Evolutionary conservation across 1,140 invertebrate species (phyloP), one percentile per base, ranked within the genome.

Genomic region (Heliothis virescens): DNA sequence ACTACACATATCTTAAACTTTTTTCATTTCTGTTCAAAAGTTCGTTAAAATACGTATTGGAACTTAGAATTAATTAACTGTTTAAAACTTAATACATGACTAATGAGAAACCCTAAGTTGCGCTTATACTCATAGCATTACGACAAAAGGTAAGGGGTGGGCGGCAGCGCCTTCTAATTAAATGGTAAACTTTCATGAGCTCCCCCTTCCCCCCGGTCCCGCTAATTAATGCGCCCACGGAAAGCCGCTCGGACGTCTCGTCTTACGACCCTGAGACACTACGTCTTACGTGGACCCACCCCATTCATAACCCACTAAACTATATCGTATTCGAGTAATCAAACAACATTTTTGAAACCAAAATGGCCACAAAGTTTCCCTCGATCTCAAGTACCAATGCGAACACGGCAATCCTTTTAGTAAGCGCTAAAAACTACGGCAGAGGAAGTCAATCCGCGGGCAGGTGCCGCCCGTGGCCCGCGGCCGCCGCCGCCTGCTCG

Each of bases 151-250:
- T 87, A 83, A 86, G 86, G 88, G 88, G 82, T 81, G 86, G 84
- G 85, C 83, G 87, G 71, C 82, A 79, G 82, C 79, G 82, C 85
- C 86, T 91, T 89, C 92, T 95, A 95, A 95, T 95, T 94, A 95
- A 95, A 92, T 92, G 92, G 94, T 94, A 94, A 95, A 95, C 93
- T 94, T 94, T 94, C 91, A 94, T 93, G 92, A 94, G 88, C 77
- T 82, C 85, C 87, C 90, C 81, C 72, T 50, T 41, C 10, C 81
- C 53, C 57, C 76, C 50, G 41, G 69, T 87, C 86, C 85, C 88
- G 89, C 94, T 94, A 94, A 95, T 94, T 94, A 94, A 94, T 92
- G 90, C 88, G 89, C 91, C 90, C 86, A 88, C 85, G 92, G 89
- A 80, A 89, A 89, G 52, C 60, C 84, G 86, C 90, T 90, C 83